These are phyloP conservation scores for Callinectes sapidus DNA, from an alignment of 2,888 invertebrate genomes.

Conservation along the genomic window DNA sequence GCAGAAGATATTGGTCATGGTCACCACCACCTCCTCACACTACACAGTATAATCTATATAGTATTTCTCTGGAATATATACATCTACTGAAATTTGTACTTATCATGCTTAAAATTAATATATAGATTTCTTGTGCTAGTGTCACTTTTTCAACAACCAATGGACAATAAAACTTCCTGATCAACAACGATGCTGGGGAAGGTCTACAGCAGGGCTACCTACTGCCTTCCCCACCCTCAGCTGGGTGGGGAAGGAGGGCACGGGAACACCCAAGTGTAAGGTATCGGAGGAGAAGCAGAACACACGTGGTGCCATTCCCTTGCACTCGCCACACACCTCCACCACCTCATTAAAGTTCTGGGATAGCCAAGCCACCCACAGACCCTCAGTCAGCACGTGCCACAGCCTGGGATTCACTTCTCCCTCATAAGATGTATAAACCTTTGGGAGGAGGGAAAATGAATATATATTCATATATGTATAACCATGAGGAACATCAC, in stretches of 20 bases:
- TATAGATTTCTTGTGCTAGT: slow-evolving; percentile 59
- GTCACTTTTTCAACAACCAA: slow-evolving; percentile 48
- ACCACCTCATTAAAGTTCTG: slow-evolving; percentile 20
- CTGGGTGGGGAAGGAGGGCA: slow-evolving; percentile 35
- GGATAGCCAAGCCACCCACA: background rate
- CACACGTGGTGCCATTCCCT: slow-evolving; percentile 56
- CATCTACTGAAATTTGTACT: slow-evolving; percentile 61
- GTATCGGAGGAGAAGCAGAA: slow-evolving; percentile 42
- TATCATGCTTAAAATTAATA: slow-evolving; percentile 57
- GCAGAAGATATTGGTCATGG: slow-evolving; percentile 52
- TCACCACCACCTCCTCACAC: slow-evolving; percentile 42
- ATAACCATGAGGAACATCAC: slow-evolving; percentile 45
- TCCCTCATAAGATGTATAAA: slow-evolving; percentile 44
- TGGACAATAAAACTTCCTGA: slow-evolving; percentile 39
- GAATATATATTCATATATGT: slow-evolving; percentile 13
- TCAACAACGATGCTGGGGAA: slow-evolving; percentile 32
- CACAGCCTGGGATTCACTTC: slow-evolving; percentile 51
- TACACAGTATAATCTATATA: slow-evolving; percentile 41
- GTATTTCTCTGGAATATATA: slow-evolving; percentile 52
- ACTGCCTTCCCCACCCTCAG: slow-evolving; percentile 27
- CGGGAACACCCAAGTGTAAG: slow-evolving; percentile 47
- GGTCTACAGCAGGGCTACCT: slow-evolving; percentile 34
- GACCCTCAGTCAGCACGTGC: slow-evolving; percentile 13
- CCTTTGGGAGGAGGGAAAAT: slow-evolving; percentile 38
- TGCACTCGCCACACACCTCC: slow-evolving; percentile 37